Evolutionary conservation across 2,113 vertebrate species (phyloP).

Genomic region (Scophthalmus maximus): DNA sequence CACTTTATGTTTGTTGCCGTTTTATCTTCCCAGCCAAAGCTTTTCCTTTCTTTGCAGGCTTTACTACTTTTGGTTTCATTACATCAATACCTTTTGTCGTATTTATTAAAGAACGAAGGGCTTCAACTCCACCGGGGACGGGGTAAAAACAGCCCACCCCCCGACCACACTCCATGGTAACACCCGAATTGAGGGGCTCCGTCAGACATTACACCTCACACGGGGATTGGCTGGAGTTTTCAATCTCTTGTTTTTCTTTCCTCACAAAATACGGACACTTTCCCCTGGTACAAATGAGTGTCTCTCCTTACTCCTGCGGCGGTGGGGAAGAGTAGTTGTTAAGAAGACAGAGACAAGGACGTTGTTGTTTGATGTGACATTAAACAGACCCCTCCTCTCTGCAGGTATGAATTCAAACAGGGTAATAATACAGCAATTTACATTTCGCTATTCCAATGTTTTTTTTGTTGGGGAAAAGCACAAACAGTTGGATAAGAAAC

Average conservation of each 20-base stretch:
- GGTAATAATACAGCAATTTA: no score
- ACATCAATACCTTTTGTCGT: neutral
- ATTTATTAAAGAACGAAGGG: neutral
- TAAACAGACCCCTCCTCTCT: no score
- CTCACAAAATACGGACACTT: neutral
- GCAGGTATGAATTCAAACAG: no score
- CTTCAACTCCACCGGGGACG: neutral
- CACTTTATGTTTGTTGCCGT: neutral
- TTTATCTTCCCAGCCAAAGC: slow-evolving; percentile 1
- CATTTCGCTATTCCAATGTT: no score
- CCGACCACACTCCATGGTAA: neutral
- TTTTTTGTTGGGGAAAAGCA: neutral
- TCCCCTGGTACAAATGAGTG: no score
- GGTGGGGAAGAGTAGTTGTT: neutral
- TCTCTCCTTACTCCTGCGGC: no score
- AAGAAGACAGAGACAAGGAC: no score
- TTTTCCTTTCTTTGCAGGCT: no score
- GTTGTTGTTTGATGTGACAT: no score
- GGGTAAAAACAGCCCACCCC: neutral
- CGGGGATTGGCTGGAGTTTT: neutral
- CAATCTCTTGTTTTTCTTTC: neutral
- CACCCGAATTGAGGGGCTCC: neutral
- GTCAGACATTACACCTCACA: neutral
- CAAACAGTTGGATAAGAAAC: neutral
- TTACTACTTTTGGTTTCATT: neutral